Conservation (phyloP, 2,113 vertebrate species). For the Nerophis lumbriciformis region DNA sequence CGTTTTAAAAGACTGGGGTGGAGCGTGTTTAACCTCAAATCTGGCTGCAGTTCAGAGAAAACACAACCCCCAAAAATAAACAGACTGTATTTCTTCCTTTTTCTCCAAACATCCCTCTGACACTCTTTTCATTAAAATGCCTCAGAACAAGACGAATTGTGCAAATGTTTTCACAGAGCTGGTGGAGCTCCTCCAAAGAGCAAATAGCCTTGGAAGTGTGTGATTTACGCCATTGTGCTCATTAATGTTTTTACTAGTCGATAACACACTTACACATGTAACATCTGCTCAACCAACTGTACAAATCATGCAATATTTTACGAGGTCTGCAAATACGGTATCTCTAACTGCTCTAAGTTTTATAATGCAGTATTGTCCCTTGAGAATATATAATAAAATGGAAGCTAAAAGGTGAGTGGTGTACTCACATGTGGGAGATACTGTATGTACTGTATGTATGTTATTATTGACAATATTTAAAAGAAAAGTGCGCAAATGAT, state of each 20-base stretch:
- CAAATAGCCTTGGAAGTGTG: constrained; percentile 46
- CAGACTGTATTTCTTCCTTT: constrained; percentile 54
- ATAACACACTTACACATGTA: constrained; percentile 37
- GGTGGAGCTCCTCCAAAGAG: constrained; percentile 55
- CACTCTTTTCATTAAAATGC: constrained; percentile 76
- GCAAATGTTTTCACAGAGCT: constrained; percentile 62
- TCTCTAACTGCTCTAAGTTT: too few species aligned
- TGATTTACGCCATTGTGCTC: constrained; percentile 63
- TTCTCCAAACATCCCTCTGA: constrained; percentile 64
- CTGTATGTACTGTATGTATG: too few species aligned
- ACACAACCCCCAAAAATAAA: constrained; percentile 46
- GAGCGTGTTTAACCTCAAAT: constrained; percentile 50
- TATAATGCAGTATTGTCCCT: too few species aligned
- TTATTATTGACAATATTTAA: too few species aligned
- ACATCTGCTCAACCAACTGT: constrained; percentile 46
- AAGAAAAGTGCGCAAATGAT: not conserved
- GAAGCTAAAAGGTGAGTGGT: too few species aligned
- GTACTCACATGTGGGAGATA: too few species aligned
- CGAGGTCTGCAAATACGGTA: too few species aligned
- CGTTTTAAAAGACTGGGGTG: constrained; percentile 35
- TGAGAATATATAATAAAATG: too few species aligned
- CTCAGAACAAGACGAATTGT: constrained; percentile 60
- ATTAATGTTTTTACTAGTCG: constrained; percentile 55
- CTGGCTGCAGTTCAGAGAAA: constrained; percentile 70
- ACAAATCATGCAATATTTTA: not conserved